phyloP scores from a whole-genome alignment of 2,113 vertebrate species.

The Oxyura jamaicensis region DNA sequence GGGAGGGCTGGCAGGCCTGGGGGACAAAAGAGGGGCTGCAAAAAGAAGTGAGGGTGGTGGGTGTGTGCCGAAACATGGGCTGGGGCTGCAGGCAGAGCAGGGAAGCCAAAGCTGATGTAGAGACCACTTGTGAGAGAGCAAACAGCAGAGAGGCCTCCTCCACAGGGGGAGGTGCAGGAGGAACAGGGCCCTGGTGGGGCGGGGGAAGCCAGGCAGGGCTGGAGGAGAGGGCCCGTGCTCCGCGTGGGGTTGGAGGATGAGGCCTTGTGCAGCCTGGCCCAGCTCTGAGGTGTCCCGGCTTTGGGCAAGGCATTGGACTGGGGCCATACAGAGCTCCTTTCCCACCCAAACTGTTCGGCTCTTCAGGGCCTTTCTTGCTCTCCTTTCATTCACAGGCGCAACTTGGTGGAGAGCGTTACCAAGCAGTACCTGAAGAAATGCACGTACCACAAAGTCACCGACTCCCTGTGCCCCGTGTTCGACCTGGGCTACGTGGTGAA shows the following conservation, averaged over 20 bases:
- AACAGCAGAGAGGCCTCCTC: neutral
- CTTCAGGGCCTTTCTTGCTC: neutral
- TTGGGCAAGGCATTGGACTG: neutral
- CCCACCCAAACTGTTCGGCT: neutral
- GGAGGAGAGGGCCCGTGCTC: neutral
- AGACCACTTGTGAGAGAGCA: neutral
- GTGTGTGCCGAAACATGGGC: fast-evolving
- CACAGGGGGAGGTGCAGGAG: neutral
- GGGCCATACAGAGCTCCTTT: neutral
- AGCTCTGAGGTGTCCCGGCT: neutral
- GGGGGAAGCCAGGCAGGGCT: neutral
- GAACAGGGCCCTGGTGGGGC: neutral
- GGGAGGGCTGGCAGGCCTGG: neutral
- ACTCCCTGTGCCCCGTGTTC: slow-evolving; percentile 91
- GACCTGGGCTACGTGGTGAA: slow-evolving; percentile 86
- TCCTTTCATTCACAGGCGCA: slow-evolving; percentile 78
- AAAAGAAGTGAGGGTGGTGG: neutral
- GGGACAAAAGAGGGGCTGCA: neutral
- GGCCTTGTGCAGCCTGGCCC: neutral
- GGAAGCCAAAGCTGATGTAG: neutral
- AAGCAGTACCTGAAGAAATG: slow-evolving; percentile 81
- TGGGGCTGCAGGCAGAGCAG: neutral
- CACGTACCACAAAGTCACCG: slow-evolving; percentile 72
- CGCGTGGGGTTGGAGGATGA: fast-evolving
- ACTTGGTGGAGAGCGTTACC: slow-evolving; percentile 87